phyloP scores from a whole-genome alignment of 2,113 vertebrate genomes.

The Nothobranchius kuhntae region DNA sequence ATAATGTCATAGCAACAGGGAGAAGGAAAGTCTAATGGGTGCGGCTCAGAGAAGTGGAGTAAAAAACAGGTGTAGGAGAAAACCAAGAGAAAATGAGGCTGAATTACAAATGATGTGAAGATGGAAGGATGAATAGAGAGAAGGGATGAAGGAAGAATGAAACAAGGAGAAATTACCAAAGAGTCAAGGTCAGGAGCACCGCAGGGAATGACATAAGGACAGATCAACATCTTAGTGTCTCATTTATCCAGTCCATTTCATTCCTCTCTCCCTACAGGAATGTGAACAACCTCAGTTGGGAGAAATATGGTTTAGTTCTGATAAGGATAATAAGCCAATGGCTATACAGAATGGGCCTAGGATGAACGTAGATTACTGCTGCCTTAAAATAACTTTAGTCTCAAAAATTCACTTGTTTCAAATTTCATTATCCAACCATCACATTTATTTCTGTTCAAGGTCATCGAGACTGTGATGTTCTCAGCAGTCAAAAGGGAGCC shows the following conservation, averaged over 20 bases:
- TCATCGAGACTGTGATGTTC: not conserved
- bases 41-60: conserved; percentile 49
- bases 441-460: not conserved
- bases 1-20: conserved; percentile 78
- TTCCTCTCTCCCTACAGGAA: not conserved
- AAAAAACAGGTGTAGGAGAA: conserved; percentile 43
- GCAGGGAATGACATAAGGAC: conserved; percentile 47
- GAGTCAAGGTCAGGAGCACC: conserved; percentile 64
- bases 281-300: no score
- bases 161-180: conserved; percentile 31
- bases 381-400: no score
- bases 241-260: not conserved
- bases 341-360: no score
- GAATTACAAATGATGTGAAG: conserved; percentile 15
- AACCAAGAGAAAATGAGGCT: conserved; percentile 22
- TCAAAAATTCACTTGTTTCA: not conserved
- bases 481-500: not conserved
- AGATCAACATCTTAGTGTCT: conserved; percentile 52
- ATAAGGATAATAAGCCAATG: no score
- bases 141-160: conserved; percentile 2
- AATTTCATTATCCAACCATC: not conserved
- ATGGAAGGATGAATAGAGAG: not conserved
- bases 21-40: conserved; percentile 68
- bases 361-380: no score
- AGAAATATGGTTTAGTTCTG: no score